Evolutionary conservation across 2,888 invertebrate species (phyloP).

Genomic region (Catocala nupta): DNA sequence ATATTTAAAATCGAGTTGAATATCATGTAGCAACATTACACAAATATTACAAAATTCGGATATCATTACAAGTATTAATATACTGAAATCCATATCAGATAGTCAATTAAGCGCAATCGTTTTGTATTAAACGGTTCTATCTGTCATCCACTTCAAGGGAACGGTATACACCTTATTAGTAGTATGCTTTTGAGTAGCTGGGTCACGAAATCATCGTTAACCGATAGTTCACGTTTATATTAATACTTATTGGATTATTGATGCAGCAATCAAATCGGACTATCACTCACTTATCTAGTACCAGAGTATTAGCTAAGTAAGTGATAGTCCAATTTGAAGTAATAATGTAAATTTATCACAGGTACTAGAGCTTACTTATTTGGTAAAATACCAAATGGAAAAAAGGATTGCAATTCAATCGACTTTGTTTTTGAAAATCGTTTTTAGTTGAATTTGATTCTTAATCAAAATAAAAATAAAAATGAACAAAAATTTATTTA

Average conservation of each 20-base stretch:
- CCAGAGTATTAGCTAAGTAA: too few relatives aligned
- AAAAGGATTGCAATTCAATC: too few relatives aligned
- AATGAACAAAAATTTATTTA: too few relatives aligned
- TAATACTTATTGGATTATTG: neutral
- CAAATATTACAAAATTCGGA: conserved; percentile 22
- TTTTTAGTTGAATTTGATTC: too few relatives aligned
- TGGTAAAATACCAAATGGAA: too few relatives aligned
- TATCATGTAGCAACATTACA: conserved; percentile 22
- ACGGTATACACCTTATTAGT: conserved; percentile 8
- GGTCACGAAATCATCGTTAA: neutral
- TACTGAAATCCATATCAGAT: conserved; percentile 18
- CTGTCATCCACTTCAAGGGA: conserved; percentile 34
- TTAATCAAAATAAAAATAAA: too few relatives aligned
- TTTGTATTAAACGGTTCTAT: conserved; percentile 24
- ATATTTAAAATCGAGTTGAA: neutral
- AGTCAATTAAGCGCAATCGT: conserved; percentile 29
- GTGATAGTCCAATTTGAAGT: too few relatives aligned
- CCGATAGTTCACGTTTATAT: neutral
- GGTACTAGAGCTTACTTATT: too few relatives aligned
- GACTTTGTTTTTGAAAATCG: too few relatives aligned
- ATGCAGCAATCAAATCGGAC: too few relatives aligned
- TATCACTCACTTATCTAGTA: too few relatives aligned
- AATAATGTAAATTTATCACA: too few relatives aligned
- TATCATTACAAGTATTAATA: conserved; percentile 9
- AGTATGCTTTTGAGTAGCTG: neutral